Conservation (phyloP, 2,113 vertebrate species). For the Syngnathoides biaculeatus region DNA sequence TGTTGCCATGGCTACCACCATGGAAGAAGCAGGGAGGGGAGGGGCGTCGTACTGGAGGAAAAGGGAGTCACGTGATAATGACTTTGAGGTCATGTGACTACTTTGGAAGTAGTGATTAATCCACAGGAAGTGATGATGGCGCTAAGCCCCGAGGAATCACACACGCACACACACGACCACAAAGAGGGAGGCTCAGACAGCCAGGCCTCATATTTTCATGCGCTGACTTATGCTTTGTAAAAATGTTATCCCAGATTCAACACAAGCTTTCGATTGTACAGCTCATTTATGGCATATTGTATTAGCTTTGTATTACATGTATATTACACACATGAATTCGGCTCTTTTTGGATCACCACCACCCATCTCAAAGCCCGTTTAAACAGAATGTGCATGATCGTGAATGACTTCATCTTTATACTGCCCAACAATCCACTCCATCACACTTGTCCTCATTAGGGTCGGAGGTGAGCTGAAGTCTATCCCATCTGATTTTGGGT, state of each 20-base stretch:
- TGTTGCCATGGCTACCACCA: constrained; percentile 84
- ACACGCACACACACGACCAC: constrained; percentile 28
- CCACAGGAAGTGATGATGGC: constrained; percentile 79
- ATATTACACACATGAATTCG: too few relatives aligned
- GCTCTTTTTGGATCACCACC: too few relatives aligned
- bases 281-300: background rate
- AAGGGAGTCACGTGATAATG: constrained; percentile 72
- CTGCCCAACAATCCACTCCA: too few relatives aligned
- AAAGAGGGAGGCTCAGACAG: constrained; percentile 26
- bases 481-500: too few relatives aligned
- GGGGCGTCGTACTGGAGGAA: constrained; percentile 42
- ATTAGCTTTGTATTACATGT: background rate
- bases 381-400: too few relatives aligned
- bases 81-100: constrained; percentile 81
- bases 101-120: constrained; percentile 79
- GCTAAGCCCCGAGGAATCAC: constrained; percentile 58
- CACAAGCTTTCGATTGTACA: background rate
- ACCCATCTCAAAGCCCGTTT: too few relatives aligned
- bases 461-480: too few relatives aligned
- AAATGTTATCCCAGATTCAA: constrained; percentile 27
- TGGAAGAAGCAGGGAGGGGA: constrained; percentile 71
- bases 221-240: constrained; percentile 24
- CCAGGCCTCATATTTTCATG: constrained; percentile 26
- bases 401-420: too few relatives aligned
- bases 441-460: too few relatives aligned